phyloP scores from a whole-genome alignment of 2,113 vertebrate genomes.

The Sceloporus tristichus region DNA sequence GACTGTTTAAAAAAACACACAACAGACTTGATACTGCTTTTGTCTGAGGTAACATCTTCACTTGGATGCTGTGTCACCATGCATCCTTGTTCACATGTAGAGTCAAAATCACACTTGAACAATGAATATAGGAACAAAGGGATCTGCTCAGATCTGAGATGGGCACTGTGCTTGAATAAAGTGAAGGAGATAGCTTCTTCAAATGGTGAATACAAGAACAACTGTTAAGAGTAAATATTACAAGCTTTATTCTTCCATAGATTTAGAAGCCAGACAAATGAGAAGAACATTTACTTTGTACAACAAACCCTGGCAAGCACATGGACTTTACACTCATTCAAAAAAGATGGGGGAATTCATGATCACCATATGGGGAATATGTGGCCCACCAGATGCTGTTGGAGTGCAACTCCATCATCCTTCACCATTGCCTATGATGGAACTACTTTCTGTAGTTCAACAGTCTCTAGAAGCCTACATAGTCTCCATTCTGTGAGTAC shows the following conservation, averaged over 20 bases:
- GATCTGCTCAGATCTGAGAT: background rate
- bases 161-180: background rate
- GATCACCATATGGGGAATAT: background rate
- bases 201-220: background rate
- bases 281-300: no score
- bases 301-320: no score
- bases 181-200: background rate
- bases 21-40: conserved; percentile 24
- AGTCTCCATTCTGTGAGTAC: background rate
- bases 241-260: background rate
- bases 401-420: background rate
- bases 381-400: background rate
- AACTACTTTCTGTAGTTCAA: background rate
- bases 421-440: background rate
- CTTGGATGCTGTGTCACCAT: background rate
- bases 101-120: background rate
- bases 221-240: background rate
- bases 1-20: conserved; percentile 5
- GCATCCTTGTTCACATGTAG: background rate
- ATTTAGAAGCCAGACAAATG: no score
- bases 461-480: background rate
- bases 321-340: no score
- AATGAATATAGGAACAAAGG: background rate
- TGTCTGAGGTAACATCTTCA: background rate
- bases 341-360: background rate